Evolutionary conservation across 2,113 vertebrate species (phyloP), one percentile per base, ranked within the genome.

Genomic region (Junco hyemalis): DNA sequence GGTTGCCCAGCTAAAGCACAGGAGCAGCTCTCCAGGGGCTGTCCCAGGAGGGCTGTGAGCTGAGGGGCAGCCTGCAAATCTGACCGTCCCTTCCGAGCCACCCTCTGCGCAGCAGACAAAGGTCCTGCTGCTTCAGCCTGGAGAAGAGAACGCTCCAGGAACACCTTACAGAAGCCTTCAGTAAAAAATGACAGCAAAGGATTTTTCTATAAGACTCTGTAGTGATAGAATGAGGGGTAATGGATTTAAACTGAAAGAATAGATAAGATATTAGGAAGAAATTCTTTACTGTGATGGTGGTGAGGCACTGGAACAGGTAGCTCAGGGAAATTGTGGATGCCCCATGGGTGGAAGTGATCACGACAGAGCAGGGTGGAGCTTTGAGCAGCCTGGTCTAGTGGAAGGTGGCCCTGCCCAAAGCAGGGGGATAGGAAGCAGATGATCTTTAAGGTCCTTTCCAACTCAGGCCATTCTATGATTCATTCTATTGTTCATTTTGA

Each of bases 11-110:
- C 25, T n/a, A 42, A 53, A 45, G 9, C 33, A 4, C 0, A 3
- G 36, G 12, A 63, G 35, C 8, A 0, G 54, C 33, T 81, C 44
- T 11, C 2, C 2, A 3, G n/a, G 5, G 47, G 22, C 40, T 6
- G 0, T 22, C 9, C 68, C 72, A 20, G 61, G 24, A 56, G 29
- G 16, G 18, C 1, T 25, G 47, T 8, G 11, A 35, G 31, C 11
- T 1, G 3, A 82, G 35, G 13, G 11, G 18, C 40, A n/a, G 20
- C 14, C 68, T 25, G 18, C 4, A 12, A 25, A 25, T 14, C 64
- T 15, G 12, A 2, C 0, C 23, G n/a, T 29, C 51, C 50, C 25
- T 44, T 63, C 47, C 21, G 42, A 91, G 64, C 42, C 64, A 60
- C 3, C 10, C 10, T 12, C 17, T 16, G 25, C 5, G 42, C 50